These are phyloP conservation scores for Euphydryas editha DNA, from an alignment of 2,888 invertebrate genomes.

Conservation along the genomic window DNA sequence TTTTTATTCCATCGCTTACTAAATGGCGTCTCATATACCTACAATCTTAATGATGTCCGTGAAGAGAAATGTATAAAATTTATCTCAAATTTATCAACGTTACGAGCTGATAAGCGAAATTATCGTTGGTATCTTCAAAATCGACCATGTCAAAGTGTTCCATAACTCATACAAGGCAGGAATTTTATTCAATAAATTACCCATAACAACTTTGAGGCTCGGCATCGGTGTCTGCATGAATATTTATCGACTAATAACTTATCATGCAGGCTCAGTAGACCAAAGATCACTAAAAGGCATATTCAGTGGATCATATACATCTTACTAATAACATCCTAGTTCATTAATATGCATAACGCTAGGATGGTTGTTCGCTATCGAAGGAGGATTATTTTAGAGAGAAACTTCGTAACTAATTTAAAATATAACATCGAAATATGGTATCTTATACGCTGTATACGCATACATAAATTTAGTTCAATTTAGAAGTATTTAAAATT, in stretches of 20 bases:
- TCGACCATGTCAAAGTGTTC: slow-evolving; percentile 18
- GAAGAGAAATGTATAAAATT: not conserved
- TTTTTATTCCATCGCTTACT: not conserved
- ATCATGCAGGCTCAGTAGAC: slow-evolving; percentile 49
- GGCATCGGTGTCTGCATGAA: slow-evolving; percentile 46
- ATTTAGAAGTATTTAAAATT: not conserved
- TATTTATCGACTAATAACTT: slow-evolving; percentile 52
- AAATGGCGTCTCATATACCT: not conserved
- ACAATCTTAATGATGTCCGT: not conserved
- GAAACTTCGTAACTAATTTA: slow-evolving; percentile 77
- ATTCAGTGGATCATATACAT: slow-evolving; percentile 54
- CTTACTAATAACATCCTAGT: slow-evolving; percentile 61
- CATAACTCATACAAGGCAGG: slow-evolving; percentile 25
- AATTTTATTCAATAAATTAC: slow-evolving; percentile 42
- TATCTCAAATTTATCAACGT: not conserved
- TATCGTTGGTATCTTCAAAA: slow-evolving; percentile 27
- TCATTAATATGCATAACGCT: slow-evolving; percentile 78
- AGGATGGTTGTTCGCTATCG: slow-evolving; percentile 68
- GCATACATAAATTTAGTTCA: slow-evolving; percentile 15
- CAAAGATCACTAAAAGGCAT: slow-evolving; percentile 52
- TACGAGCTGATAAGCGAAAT: not conserved
- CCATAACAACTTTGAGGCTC: slow-evolving; percentile 31
- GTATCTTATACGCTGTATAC: slow-evolving; percentile 47
- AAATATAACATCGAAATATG: slow-evolving; percentile 64
- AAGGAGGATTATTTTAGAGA: slow-evolving; percentile 64